Evolutionary conservation across 2,888 invertebrate genomes (phyloP).

Genomic region (Palloptera scutellata): DNA sequence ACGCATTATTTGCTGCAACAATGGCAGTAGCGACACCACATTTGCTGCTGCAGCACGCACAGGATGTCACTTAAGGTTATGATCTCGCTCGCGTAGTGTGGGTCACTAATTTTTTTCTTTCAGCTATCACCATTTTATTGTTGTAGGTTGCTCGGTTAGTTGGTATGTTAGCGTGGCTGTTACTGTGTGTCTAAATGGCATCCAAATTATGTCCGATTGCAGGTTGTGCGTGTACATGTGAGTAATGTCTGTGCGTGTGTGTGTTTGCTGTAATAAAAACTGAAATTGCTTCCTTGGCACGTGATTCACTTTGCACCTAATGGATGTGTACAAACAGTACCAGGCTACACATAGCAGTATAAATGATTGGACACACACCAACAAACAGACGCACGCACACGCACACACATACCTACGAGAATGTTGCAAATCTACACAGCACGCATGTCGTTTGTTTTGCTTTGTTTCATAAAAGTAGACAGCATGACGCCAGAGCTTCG

Average conservation of each 20-base stretch:
- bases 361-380: no score
- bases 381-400: no score
- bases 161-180: neutral
- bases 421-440: no score
- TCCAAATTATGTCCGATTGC: neutral
- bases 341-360: neutral
- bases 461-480: neutral
- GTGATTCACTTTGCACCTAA: constrained; percentile 39
- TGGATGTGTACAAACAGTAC: constrained; percentile 4
- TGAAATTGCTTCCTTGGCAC: constrained; percentile 43
- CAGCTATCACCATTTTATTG: no score
- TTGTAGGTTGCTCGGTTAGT: no score
- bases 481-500: neutral
- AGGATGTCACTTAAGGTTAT: constrained; percentile 3
- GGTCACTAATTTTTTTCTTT: no score
- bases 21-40: neutral
- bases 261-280: constrained; percentile 33
- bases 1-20: neutral
- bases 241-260: constrained; percentile 8
- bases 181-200: neutral
- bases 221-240: constrained; percentile 1
- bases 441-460: neutral
- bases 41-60: neutral
- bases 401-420: no score
- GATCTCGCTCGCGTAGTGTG: neutral